Percentiles rank a stretch among this genome's conserved stretches.
Evolutionary conservation across 2,113 vertebrate species (phyloP).

Genomic region (Mus musculus): DNA sequence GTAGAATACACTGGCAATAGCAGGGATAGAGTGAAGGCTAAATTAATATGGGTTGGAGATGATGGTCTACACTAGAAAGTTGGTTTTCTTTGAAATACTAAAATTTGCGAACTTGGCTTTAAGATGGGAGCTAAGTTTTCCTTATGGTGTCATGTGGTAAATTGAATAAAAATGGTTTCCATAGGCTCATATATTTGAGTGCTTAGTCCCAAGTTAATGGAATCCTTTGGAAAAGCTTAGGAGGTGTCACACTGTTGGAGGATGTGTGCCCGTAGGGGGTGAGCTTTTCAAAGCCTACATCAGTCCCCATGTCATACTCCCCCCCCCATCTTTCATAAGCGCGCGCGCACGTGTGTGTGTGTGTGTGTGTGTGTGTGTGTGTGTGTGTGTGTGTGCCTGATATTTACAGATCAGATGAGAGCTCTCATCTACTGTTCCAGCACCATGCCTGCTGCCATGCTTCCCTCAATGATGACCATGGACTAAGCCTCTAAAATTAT

Average conservation of each 20-base stretch:
- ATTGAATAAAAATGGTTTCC: background rate
- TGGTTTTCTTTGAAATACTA: background rate
- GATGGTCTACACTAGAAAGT: background rate
- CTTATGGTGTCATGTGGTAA: accelerated
- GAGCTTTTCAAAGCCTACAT: too few relatives aligned
- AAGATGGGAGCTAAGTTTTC: background rate
- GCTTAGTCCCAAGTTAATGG: background rate
- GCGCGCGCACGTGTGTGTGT: too few relatives aligned
- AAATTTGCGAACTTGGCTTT: background rate
- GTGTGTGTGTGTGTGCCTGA: too few relatives aligned
- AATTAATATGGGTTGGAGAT: background rate
- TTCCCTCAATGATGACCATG: background rate
- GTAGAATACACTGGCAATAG: background rate
- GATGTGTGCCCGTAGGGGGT: background rate
- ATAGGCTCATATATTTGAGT: background rate
- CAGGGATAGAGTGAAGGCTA: background rate
- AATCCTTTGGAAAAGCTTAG: background rate
- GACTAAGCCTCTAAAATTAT: background rate
- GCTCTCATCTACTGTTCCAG: background rate
- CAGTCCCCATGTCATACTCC: background rate
- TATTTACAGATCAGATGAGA: background rate
- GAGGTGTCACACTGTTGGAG: too few relatives aligned
- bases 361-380: too few relatives aligned
- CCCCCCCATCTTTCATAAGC: too few relatives aligned
- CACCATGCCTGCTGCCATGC: background rate